phyloP scores from a whole-genome alignment of 2,888 invertebrate genomes.

The Eupithecia abbreviata region DNA sequence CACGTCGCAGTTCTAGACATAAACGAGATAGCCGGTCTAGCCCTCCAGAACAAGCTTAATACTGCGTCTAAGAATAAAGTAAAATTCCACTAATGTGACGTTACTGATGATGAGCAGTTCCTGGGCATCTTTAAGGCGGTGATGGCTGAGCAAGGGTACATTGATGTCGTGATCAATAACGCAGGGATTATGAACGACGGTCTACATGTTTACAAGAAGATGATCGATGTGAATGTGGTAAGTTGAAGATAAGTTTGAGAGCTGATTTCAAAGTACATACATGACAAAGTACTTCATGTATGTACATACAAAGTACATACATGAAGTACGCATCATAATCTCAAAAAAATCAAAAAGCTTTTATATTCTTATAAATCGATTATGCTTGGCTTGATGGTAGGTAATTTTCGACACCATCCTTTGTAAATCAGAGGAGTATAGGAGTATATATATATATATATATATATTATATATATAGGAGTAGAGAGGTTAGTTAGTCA shows the following conservation, averaged over 20 bases:
- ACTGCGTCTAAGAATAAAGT: slow-evolving; percentile 55
- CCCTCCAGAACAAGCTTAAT: slow-evolving; percentile 53
- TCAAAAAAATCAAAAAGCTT: no score
- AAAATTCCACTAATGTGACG: slow-evolving; percentile 61
- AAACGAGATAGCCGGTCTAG: slow-evolving; percentile 51
- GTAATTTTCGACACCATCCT: no score
- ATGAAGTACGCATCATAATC: no score
- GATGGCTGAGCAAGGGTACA: slow-evolving; percentile 49
- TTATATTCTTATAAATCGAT: no score
- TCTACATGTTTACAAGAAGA: slow-evolving; percentile 52
- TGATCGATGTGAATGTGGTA: slow-evolving; percentile 61
- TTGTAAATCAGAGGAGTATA: no score
- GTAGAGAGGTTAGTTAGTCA: no score
- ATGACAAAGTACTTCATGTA: no score
- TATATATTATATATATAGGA: no score
- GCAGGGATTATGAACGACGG: slow-evolving; percentile 62
- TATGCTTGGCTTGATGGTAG: not conserved
- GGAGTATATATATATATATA: no score
- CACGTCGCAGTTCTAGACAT: slow-evolving; percentile 59
- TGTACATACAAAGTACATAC: no score
- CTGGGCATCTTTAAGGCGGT: slow-evolving; percentile 51
- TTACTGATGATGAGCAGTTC: slow-evolving; percentile 56
- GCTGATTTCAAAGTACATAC: not conserved
- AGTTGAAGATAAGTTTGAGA: slow-evolving; percentile 37
- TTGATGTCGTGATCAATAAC: slow-evolving; percentile 61